phyloP scores from a whole-genome alignment of 2,113 vertebrate genomes.

The Mustelus asterias region DNA sequence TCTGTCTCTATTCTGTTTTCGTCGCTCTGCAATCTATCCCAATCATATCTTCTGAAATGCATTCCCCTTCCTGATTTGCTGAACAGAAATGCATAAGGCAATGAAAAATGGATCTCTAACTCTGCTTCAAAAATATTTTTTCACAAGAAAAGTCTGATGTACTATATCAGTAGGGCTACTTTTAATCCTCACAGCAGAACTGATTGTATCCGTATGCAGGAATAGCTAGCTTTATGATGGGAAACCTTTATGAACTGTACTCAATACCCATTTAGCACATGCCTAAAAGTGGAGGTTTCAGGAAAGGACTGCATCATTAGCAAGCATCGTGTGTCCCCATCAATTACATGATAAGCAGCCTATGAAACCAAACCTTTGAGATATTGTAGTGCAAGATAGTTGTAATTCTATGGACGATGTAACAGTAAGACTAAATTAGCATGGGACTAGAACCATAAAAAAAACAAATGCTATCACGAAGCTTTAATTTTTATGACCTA shows the following conservation, averaged over 20 bases:
- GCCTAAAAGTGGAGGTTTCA: background rate
- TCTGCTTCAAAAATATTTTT: background rate
- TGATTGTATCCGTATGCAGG: background rate
- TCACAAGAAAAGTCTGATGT: background rate
- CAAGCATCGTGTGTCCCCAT: background rate
- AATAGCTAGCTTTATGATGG: background rate
- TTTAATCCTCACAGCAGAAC: background rate
- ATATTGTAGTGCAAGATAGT: background rate
- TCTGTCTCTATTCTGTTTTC: background rate
- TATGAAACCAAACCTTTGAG: background rate
- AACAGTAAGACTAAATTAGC: background rate
- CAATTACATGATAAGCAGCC: background rate
- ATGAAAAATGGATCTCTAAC: background rate
- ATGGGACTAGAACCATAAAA: background rate
- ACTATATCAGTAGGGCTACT: background rate
- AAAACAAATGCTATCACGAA: background rate
- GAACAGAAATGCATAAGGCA: background rate
- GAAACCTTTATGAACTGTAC: background rate
- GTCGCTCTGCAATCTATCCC: background rate
- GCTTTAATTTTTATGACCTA: background rate
- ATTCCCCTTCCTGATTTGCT: background rate
- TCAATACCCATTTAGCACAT: background rate
- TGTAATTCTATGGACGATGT: background rate
- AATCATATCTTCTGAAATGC: background rate
- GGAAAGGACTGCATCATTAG: background rate